These are phyloP conservation scores for Nettapus auritus DNA, from an alignment of 2,113 vertebrate species.

Conservation along the genomic window DNA sequence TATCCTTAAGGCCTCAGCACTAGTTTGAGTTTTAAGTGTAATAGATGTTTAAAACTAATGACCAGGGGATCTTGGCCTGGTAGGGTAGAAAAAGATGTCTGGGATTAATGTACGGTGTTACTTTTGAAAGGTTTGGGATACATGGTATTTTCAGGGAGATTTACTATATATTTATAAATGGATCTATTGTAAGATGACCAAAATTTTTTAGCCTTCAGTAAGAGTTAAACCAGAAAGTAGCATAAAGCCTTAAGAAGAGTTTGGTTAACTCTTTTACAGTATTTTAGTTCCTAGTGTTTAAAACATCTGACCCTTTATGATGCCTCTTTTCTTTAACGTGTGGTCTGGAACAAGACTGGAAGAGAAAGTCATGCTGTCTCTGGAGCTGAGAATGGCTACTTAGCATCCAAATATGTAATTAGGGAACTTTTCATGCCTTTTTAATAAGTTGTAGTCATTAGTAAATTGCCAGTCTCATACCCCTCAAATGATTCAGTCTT, in stretches of 20 bases:
- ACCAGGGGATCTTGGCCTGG: background rate
- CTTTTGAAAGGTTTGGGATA: background rate
- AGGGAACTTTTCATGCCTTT: conserved; percentile 68
- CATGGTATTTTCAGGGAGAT: background rate
- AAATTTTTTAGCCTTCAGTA: background rate
- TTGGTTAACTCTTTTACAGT: conserved; percentile 1
- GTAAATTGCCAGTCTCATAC: conserved; percentile 65
- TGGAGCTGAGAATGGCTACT: conserved; percentile 56
- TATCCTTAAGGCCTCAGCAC: background rate
- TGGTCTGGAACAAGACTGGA: conserved; percentile 52
- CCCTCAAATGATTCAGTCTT: conserved; percentile 62
- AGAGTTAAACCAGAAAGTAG: background rate
- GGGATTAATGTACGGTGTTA: background rate
- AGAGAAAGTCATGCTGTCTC: conserved; percentile 60
- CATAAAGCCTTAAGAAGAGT: background rate
- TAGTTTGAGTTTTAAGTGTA: background rate
- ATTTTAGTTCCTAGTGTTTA: background rate
- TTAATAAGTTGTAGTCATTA: conserved; percentile 73
- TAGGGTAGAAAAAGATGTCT: background rate
- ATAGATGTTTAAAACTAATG: background rate
- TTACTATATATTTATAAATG: background rate
- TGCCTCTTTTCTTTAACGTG: conserved; percentile 47
- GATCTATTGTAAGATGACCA: background rate
- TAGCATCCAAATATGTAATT: conserved; percentile 70
- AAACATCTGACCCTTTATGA: background rate